These are phyloP conservation scores for Rhodinocichla rosea DNA, from an alignment of 2,113 vertebrate genomes.

Conservation along the genomic window DNA sequence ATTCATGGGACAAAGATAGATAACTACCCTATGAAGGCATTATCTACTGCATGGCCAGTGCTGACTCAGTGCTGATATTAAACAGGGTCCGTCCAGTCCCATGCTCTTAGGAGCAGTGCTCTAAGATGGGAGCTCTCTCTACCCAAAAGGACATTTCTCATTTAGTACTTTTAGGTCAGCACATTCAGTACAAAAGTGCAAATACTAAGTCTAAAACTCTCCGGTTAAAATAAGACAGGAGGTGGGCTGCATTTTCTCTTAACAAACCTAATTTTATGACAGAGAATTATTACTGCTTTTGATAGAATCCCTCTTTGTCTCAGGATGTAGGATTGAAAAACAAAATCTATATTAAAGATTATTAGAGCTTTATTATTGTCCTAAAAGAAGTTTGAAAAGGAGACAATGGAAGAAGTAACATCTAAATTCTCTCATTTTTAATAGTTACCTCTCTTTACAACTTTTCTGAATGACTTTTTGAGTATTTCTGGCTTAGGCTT, in stretches of 20 bases:
- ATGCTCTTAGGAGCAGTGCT: background rate
- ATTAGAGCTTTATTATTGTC: background rate
- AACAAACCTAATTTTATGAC: background rate
- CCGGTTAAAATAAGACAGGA: background rate
- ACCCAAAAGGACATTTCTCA: background rate
- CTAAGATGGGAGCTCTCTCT: background rate
- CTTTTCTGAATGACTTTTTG: background rate
- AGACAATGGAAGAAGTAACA: background rate
- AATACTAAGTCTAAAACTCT: background rate
- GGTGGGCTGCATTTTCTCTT: background rate
- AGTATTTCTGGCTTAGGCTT: background rate
- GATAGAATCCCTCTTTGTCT: background rate
- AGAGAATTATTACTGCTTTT: background rate
- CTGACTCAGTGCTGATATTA: background rate
- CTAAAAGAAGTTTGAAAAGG: background rate
- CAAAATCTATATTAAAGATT: background rate
- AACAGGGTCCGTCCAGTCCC: background rate
- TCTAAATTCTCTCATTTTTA: background rate
- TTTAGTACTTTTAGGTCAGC: background rate
- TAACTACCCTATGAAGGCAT: background rate
- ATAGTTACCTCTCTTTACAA: background rate
- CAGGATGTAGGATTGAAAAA: background rate
- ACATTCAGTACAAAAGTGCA: background rate
- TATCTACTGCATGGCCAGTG: background rate
- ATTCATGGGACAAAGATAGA: background rate